Evolutionary conservation across 2,113 vertebrate genomes (phyloP).

Genomic region (Mionectes macconnelli): DNA sequence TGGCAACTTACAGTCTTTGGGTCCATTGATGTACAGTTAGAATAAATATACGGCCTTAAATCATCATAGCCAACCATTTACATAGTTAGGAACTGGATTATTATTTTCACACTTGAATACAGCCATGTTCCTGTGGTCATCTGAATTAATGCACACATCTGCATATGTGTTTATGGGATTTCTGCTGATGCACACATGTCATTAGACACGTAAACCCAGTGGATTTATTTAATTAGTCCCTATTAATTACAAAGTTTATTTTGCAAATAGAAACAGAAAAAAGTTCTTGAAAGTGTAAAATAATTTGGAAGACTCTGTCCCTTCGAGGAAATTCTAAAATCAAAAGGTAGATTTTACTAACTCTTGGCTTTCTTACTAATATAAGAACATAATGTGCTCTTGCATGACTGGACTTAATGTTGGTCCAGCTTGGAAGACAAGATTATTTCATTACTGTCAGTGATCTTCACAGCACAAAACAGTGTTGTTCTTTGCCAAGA

Average conservation of each 20-base stretch:
- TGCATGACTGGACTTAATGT: background rate
- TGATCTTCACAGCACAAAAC: background rate
- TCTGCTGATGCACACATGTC: background rate
- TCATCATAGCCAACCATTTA: background rate
- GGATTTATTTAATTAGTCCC: background rate
- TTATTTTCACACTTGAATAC: background rate
- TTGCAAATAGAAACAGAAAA: background rate
- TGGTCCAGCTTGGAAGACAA: background rate
- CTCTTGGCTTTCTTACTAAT: background rate
- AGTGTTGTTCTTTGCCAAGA: background rate
- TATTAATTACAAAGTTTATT: background rate
- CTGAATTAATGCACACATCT: background rate
- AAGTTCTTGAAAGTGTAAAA: background rate
- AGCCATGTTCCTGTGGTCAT: background rate
- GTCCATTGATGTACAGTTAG: background rate
- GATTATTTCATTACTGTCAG: background rate
- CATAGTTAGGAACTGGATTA: background rate
- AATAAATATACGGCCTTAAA: background rate
- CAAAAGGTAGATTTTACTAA: constrained; percentile 1
- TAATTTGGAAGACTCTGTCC: background rate
- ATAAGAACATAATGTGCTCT: background rate
- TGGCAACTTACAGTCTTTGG: background rate
- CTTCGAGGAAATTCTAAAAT: background rate
- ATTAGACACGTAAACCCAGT: background rate
- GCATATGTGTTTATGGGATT: background rate